Percentiles rank a stretch among this genome's conserved stretches.
Conservation (phyloP, 2,888 invertebrate genomes). For the Erpobdella octoculata region DNA sequence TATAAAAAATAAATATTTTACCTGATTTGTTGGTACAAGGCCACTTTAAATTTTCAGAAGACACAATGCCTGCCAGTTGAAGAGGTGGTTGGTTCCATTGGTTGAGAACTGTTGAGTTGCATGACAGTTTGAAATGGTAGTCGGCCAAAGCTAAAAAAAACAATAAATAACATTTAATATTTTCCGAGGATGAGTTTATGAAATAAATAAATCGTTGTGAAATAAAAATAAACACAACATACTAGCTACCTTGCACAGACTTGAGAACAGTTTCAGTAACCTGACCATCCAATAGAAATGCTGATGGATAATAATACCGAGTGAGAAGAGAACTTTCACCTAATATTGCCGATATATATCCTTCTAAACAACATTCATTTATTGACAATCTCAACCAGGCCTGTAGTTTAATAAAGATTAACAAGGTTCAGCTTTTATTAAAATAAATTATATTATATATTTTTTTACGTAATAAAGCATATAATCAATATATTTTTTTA, state of each 20-base stretch:
- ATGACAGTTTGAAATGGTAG: constrained; percentile 59
- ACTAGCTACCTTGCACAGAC: neutral
- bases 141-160: constrained; percentile 43
- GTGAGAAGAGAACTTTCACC: neutral
- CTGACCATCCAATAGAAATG: constrained; percentile 12
- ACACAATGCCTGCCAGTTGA: constrained; percentile 4
- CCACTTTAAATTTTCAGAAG: constrained; percentile 9
- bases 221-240: neutral
- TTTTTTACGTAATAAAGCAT: too few species aligned
- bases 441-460: neutral
- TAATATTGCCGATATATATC: constrained; percentile 11
- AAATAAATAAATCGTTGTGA: neutral
- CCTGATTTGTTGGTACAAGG: constrained; percentile 15
- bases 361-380: constrained; percentile 21
- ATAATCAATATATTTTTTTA: too few species aligned
- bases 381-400: constrained; percentile 24
- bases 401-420: neutral
- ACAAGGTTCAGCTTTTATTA: neutral
- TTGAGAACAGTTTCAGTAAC: neutral
- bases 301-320: constrained; percentile 4
- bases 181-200: neutral
- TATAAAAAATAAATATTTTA: too few species aligned
- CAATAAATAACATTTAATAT: neutral
- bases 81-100: constrained; percentile 61
- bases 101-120: constrained; percentile 78